phyloP scores from a whole-genome alignment of 2,797 vertebrate genomes.

The Limosa lapponica region DNA sequence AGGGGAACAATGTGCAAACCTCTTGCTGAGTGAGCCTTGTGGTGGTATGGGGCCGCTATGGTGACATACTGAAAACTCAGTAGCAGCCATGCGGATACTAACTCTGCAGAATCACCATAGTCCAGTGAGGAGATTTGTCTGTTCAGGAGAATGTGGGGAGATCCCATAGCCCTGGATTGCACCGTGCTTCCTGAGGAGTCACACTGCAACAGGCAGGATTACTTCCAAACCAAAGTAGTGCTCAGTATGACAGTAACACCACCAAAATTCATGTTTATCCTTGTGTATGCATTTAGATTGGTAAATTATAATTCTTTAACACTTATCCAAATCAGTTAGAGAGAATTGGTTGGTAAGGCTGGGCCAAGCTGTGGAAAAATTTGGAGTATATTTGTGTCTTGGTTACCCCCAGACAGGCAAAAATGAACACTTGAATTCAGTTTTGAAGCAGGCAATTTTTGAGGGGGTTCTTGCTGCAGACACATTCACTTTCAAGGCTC shows the following conservation, averaged over 20 bases:
- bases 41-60: background rate
- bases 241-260: background rate
- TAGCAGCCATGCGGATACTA: background rate
- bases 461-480: background rate
- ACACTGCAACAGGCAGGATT: background rate
- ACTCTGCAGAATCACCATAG: background rate
- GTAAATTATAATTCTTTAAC: background rate
- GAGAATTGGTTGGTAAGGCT: background rate
- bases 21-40: background rate
- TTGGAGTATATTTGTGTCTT: background rate
- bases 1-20: background rate
- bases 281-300: background rate
- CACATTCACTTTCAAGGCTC: background rate
- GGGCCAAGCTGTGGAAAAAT: background rate
- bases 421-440: background rate
- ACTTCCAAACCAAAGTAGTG: background rate
- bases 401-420: background rate
- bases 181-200: background rate
- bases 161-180: background rate
- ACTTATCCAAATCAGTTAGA: background rate
- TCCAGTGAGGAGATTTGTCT: background rate
- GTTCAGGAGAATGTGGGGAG: background rate
- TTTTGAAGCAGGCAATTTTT: background rate
- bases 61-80: background rate
- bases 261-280: fast-evolving